phyloP scores from a whole-genome alignment of 2,113 vertebrate genomes.

The Tragelaphus strepsiceros region DNA sequence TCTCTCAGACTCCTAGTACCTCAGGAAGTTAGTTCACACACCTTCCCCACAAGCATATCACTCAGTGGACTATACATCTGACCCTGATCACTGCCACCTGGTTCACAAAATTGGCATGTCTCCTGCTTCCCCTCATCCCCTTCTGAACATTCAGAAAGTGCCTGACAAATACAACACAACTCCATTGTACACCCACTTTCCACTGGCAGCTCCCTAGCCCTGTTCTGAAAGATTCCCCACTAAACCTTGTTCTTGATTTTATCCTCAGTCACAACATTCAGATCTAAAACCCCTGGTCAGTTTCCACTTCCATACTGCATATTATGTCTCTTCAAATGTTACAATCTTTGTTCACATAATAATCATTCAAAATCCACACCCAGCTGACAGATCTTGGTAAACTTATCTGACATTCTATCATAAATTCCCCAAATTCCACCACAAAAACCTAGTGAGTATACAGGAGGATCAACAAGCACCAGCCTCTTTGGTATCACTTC shows the following conservation, averaged over 20 bases:
- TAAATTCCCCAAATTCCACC: background rate
- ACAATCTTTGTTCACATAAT: background rate
- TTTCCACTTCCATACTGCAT: background rate
- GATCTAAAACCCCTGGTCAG: background rate
- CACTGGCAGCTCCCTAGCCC: background rate
- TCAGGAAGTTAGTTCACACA: background rate
- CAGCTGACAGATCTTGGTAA: too few relatives aligned
- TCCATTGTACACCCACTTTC: background rate
- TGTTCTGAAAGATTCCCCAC: background rate
- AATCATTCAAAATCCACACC: background rate
- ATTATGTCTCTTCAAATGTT: background rate
- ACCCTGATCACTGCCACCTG: background rate
- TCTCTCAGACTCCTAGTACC: background rate
- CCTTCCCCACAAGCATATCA: background rate
- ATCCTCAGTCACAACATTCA: background rate
- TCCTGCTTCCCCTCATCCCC: background rate
- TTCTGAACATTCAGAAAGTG: background rate
- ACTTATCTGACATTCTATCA: background rate
- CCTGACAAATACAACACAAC: background rate
- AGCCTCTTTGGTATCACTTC: too few relatives aligned
- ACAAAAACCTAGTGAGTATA: background rate
- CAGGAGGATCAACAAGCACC: background rate
- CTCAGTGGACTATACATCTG: background rate
- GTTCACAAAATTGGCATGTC: background rate
- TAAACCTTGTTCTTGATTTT: background rate